Base-by-base conservation (phyloP, 2,797 vertebrate species). In the Peromyscus attwateri region DNA sequence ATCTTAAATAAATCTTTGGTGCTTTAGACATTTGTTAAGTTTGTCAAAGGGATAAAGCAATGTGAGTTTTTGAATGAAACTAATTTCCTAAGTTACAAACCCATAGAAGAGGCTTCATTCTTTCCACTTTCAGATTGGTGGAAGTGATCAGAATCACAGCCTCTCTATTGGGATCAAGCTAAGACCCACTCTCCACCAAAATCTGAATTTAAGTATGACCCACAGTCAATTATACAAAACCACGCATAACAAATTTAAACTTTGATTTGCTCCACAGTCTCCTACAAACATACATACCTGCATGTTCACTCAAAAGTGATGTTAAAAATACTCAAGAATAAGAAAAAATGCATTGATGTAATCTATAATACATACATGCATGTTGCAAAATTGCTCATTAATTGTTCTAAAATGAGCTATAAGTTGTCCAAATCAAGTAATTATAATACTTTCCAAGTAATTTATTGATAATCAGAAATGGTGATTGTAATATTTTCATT, bases 401-500 rank as follows among this genome's bases (percentile, higher is more conserved):
- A 23, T 46, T 91, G 29, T 83, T 84, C 85, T 96, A 75, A 91
- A 96, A 81, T 77, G 25, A 64, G 9, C 7, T 79, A 2, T 12
- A 73, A 49, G 46, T 70, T 89, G 16, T 71, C 91, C 23, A 55
- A 73, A 89, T 84, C 11, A 89, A 71, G 31, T 93, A 40, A 77
- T 90, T 92, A 34, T 46, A 95, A 66, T 85, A 57, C 13, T 87
- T 97, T 95, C 43, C 55, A 91, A 94, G 75, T 81, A 79, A 92
- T 82, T 49, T 91, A 5, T 70, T 94, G 49, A 34, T 77, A 95
- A 81, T 85, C 68, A 57, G 81, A 92, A 92, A 95, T 81, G 3
- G 23, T 85, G 40, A 60, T 37, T 68, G 3, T 19, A 55, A 46
- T 19, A 77, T n/a, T 52, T 52, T 70, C 12, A 4, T 70, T 40